Conservation (phyloP, 1,140 invertebrate species). For the Sweltsa coloradensis region DNA sequence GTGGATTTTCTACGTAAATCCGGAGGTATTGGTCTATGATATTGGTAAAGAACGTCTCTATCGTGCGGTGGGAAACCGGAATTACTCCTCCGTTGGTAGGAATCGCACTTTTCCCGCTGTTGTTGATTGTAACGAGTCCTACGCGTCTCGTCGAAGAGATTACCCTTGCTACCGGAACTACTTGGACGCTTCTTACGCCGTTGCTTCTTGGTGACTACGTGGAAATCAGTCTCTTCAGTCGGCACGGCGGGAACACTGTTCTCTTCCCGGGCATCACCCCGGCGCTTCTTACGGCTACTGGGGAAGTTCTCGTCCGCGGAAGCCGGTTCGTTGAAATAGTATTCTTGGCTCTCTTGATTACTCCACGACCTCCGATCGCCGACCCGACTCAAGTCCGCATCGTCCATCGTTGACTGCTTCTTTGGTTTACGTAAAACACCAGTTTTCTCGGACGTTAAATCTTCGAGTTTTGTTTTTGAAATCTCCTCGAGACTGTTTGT, state of each 20-base stretch:
- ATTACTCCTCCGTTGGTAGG: slow-evolving; percentile 1
- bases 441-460: slow-evolving; percentile 35
- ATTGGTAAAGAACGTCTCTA: slow-evolving; percentile 20
- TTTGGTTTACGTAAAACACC: slow-evolving; percentile 25
- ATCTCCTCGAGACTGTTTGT: slow-evolving; percentile 57
- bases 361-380: slow-evolving; percentile 46
- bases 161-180: slow-evolving; percentile 4
- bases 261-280: neutral
- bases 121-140: neutral
- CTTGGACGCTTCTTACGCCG: slow-evolving; percentile 48
- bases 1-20: slow-evolving; percentile 35
- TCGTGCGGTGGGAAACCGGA: neutral
- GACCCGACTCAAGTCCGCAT: slow-evolving; percentile 21
- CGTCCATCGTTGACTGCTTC: slow-evolving; percentile 30
- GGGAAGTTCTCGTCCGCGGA: neutral
- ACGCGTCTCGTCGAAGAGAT: neutral
- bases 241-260: neutral
- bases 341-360: slow-evolving; percentile 40
- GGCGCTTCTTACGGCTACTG: slow-evolving; percentile 2
- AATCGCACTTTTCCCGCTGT: neutral
- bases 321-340: slow-evolving; percentile 32
- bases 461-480: slow-evolving; percentile 52
- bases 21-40: slow-evolving; percentile 5
- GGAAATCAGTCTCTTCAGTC: slow-evolving; percentile 38
- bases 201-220: slow-evolving; percentile 59